Base-by-base conservation (phyloP, 2,113 vertebrate species). In the Corvus cornix region DNA sequence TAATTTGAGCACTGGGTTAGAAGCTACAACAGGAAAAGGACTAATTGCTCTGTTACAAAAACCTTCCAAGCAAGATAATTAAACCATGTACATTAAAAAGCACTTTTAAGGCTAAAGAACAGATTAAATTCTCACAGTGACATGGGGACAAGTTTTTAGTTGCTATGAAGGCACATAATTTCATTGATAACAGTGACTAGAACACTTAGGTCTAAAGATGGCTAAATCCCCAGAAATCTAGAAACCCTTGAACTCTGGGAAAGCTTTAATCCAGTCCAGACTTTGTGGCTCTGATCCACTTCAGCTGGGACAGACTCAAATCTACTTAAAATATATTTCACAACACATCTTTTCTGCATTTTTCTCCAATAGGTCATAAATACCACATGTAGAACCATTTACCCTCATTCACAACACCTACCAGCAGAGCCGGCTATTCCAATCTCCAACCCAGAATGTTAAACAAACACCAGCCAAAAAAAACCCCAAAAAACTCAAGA, bases 251-350 rank as follows among this genome's bases (percentile, higher is more conserved):
- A 87, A 82, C 58, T 84, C 51, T 79, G 62, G 66, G 41, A 95
- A 93, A 90, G 69, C 51, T 96, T 94, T 96, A 87, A 95, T 96
- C 67, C 62, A 90, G 55, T 52, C 75, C 86, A 96, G 93, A 91
- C 75, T 83, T 93, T 26, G 26, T 72, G 87, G 70, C 84, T 92
- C 59, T 87, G 59, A 87, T 85, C 58, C 84, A 83, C 69, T 93
- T 95, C 48, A 86, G 28, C 75, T 93, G 84, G 87, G 89, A 69
- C 23, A 7, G 58, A 82, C 77, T 16, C 77, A 91, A 67, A 90
- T 90, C 76, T 68, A 28, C 62, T 93, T 92, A 76, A 93, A 88
- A 91, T 68, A 43, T 67, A 87, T 96, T 94, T 93, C 93, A 85
- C 67, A 84, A 92, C 55, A 91, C 41, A 73, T 92, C 67, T 73